phyloP scores from a whole-genome alignment of 2,113 vertebrate genomes.

The Saguinus imperator region DNA sequence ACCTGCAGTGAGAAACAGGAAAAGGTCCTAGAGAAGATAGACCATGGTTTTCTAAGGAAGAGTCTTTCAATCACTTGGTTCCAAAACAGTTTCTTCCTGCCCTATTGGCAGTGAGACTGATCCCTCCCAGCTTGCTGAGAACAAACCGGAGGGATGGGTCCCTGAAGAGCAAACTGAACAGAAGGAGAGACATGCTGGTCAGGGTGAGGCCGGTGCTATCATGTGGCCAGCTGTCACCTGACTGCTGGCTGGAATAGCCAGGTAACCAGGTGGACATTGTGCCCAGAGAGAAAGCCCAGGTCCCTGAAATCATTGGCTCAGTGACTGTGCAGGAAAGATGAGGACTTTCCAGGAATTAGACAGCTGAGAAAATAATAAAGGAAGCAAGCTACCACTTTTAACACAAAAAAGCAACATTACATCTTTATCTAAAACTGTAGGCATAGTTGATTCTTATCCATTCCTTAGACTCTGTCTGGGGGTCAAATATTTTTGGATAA shows the following conservation, averaged over 20 bases:
- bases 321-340: not conserved
- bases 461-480: not conserved
- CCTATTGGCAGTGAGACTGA: not conserved
- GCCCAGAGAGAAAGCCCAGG: not conserved
- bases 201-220: not conserved
- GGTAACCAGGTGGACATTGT: not conserved
- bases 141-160: not conserved
- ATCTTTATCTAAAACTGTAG: not conserved
- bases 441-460: not conserved
- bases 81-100: not conserved
- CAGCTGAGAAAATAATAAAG: not conserved
- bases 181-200: not conserved
- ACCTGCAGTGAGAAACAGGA: not conserved
- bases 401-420: not conserved
- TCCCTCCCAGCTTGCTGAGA: not conserved
- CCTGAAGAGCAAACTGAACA: not conserved
- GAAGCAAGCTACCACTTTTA: not conserved
- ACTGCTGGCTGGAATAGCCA: not conserved
- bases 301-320: not conserved
- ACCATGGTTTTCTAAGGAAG: not conserved
- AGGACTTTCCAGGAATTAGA: not conserved
- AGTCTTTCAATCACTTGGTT: not conserved
- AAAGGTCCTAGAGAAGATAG: not conserved
- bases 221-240: not conserved
- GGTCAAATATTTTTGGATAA: no score